Evolutionary conservation across 2,113 vertebrate species (phyloP), one percentile per base, ranked within the genome.

Genomic region (Perca fluviatilis): DNA sequence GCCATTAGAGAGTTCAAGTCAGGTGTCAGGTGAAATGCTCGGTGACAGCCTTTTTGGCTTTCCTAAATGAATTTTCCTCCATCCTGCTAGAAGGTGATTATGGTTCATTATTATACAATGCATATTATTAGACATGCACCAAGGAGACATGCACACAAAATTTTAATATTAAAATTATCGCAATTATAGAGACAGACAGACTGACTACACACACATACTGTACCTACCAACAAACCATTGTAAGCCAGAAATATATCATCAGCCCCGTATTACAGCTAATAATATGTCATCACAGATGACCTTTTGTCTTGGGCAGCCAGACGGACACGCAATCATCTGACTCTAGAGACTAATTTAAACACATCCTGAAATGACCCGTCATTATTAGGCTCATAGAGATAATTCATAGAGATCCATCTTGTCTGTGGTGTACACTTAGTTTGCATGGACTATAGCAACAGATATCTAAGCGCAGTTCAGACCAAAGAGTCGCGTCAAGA

Each of bases 71-170:
- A 79, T 85, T 77, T 79, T 25, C 79, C 63, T 63, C 65, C 85
- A 62, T 70, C 46, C 80, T 85, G 84, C 84, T 57, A 76, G 61
- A 81, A 57, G 61, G 53, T 82, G 85, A 90, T 90, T 86, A 80
- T 11, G 4, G 67, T 82, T 86, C 77, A 79, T 87, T 80, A 76
- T 83, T 72, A 79, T 67, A 72, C 53, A 46, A 4, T 74, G 73
- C 43, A 68, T 85, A 60, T 75, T 65, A 85, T 83, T 79, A 84
- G 77, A 80, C 81, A 84, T 11, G 46, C 82, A 69, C 74, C 5
- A 18, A 75, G 62, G 40, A 81, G 75, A 72, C 69, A n/a, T 53
- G 13, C 71, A 58, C 19, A 47, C 33, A 63, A n/a, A 10, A 63
- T 75, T 61, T 43, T 50, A 63, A 75, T 56, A 78, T 62, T 58